These are phyloP conservation scores for Bolborhynchus lineola DNA, from an alignment of 2,113 vertebrate species.

Conservation along the genomic window DNA sequence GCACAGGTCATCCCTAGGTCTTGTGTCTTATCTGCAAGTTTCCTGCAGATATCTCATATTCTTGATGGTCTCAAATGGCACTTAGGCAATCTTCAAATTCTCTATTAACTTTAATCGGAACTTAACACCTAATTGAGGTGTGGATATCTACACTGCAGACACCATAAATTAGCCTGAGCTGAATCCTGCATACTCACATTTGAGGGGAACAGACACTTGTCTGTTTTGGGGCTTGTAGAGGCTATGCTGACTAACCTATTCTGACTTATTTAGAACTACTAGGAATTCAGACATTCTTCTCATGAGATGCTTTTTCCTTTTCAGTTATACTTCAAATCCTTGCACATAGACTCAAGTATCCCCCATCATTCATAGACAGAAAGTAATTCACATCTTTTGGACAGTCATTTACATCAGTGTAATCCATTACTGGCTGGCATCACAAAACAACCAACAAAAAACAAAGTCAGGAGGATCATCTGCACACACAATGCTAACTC, in stretches of 20 bases:
- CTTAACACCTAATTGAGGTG: not conserved
- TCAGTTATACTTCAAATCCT: not conserved
- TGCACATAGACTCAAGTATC: not conserved
- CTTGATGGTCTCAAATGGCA: not conserved
- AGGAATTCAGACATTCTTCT: not conserved
- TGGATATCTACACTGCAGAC: not conserved
- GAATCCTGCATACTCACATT: not conserved
- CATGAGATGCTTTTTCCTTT: not conserved
- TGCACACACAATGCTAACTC: not conserved
- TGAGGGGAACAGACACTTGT: not conserved
- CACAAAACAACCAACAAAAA: not conserved
- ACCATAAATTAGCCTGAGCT: not conserved
- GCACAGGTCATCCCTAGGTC: not conserved
- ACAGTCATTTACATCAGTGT: not conserved
- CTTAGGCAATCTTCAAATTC: not conserved
- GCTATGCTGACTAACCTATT: not conserved
- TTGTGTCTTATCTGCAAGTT: not conserved
- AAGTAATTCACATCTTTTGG: not conserved
- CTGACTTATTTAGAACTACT: not conserved
- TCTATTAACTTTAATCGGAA: conserved; percentile 34
- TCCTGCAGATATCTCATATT: not conserved
- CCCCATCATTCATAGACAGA: not conserved
- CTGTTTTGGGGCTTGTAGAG: not conserved
- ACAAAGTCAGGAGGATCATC: not conserved
- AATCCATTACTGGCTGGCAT: not conserved